Percentiles rank a stretch among this genome's conserved stretches.
phyloP scores from a whole-genome alignment of 2,113 vertebrate species.

The Chascanopsetta lugubris region DNA sequence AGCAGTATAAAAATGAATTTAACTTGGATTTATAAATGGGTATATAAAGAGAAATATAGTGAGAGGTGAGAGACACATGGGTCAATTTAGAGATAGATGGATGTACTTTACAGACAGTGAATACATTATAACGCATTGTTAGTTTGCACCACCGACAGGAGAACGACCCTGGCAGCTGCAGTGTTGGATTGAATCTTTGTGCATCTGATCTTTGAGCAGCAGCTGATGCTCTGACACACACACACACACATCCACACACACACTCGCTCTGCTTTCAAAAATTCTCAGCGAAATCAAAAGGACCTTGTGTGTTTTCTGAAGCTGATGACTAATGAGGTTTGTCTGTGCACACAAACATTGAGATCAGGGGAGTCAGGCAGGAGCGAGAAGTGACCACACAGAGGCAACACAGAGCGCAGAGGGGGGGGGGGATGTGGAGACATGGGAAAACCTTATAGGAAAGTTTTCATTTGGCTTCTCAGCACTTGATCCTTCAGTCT shows the following conservation, averaged over 20 bases:
- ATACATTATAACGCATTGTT: too few species aligned
- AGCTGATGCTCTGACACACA: conserved; percentile 30
- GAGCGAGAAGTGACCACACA: conserved; percentile 25
- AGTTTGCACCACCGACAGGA: neutral
- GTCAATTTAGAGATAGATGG: too few species aligned
- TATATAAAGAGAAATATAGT: too few species aligned
- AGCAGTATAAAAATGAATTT: too few species aligned
- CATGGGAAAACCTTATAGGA: conserved; percentile 14
- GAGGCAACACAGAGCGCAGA: conserved; percentile 2
- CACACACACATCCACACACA: conserved; percentile 27
- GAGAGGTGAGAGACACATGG: too few species aligned
- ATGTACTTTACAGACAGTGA: too few species aligned
- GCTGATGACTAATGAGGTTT: conserved; percentile 43
- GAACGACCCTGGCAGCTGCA: conserved; percentile 1
- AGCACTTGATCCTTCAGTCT: conserved; percentile 4
- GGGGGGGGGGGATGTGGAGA: conserved; percentile 12
- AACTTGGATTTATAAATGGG: too few species aligned
- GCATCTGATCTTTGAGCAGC: conserved; percentile 36
- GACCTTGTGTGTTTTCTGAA: conserved; percentile 27
- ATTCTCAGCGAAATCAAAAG: neutral
- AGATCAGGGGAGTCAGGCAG: conserved; percentile 10
- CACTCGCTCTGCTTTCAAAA: neutral
- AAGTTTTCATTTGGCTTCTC: conserved; percentile 36
- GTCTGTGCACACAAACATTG: conserved; percentile 9
- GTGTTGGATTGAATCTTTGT: conserved; percentile 23